phyloP scores from a whole-genome alignment of 2,888 invertebrate genomes.

The Dione juno region DNA sequence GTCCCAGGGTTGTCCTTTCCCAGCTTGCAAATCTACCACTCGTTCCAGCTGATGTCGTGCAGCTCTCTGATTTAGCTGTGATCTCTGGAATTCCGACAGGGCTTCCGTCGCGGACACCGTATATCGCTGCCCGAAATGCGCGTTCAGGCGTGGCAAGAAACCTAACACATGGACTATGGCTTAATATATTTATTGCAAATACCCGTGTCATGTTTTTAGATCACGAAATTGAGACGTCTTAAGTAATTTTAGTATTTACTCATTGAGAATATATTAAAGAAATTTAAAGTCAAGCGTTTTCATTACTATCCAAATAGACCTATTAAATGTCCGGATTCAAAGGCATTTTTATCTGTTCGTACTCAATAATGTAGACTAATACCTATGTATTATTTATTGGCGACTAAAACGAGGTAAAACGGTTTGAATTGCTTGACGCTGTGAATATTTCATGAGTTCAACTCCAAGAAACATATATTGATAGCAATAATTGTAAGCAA shows the following conservation, averaged over 20 bases:
- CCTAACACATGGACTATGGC: constrained; percentile 65
- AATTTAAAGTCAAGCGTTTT: background rate
- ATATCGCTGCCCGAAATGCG: constrained; percentile 88
- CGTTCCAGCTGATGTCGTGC: constrained; percentile 84
- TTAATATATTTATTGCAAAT: constrained; percentile 27
- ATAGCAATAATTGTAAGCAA: constrained; percentile 53
- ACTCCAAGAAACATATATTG: constrained; percentile 37
- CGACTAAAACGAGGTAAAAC: constrained; percentile 33
- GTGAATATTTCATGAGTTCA: constrained; percentile 48
- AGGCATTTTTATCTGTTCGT: background rate
- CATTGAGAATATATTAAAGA: background rate
- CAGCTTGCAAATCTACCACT: constrained; percentile 84
- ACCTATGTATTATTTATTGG: constrained; percentile 35
- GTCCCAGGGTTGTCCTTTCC: constrained; percentile 85
- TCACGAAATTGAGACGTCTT: constrained; percentile 15
- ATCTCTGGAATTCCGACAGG: constrained; percentile 87
- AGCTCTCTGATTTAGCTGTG: constrained; percentile 83
- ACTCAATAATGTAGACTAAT: background rate
- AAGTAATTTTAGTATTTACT: constrained; percentile 11
- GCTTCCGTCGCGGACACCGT: constrained; percentile 89
- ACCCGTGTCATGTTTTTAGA: constrained; percentile 14
- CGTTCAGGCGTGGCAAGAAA: constrained; percentile 86
- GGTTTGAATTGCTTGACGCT: constrained; percentile 40
- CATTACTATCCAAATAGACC: background rate
- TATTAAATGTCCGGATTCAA: background rate